phyloP scores from a whole-genome alignment of 2,113 vertebrate genomes.

The Tychaedon coryphoeus region DNA sequence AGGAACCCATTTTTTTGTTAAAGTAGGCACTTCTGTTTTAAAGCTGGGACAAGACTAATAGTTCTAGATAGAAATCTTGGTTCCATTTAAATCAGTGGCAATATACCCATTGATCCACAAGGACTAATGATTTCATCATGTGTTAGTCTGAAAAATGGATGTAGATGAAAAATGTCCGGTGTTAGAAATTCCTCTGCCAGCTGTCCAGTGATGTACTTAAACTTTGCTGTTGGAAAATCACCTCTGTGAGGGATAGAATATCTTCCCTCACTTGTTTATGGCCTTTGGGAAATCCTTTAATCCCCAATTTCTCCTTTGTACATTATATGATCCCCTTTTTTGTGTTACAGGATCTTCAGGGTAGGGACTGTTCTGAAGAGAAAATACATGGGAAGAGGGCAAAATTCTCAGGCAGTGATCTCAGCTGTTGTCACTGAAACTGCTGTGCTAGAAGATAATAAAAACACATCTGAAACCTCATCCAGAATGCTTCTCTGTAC shows the following conservation, averaged over 20 bases:
- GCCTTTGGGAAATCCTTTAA: not conserved
- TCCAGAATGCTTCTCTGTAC: not conserved
- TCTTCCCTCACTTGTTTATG: not conserved
- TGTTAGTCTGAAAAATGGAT: not conserved
- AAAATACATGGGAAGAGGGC: not conserved
- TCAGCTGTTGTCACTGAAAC: not conserved
- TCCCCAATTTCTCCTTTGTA: not conserved
- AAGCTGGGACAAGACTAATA: not conserved
- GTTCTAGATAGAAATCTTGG: not conserved
- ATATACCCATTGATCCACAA: not conserved
- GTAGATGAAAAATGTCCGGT: not conserved
- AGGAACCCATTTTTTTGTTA: not conserved
- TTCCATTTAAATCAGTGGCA: not conserved
- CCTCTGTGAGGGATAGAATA: not conserved
- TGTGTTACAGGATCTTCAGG: not conserved
- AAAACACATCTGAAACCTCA: not conserved
- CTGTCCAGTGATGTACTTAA: not conserved
- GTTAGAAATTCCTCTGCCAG: not conserved
- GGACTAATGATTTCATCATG: not conserved
- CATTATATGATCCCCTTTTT: not conserved
- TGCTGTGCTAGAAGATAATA: not conserved
- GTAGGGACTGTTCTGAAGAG: not conserved
- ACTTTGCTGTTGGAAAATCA: not conserved
- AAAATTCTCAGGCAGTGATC: not conserved
- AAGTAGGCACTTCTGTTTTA: not conserved